A percentile compares a stretch with the other conserved stretches of the same genome.
phyloP scores from a whole-genome alignment of 2,888 invertebrate genomes.

The Pseudococcus longispinus region DNA sequence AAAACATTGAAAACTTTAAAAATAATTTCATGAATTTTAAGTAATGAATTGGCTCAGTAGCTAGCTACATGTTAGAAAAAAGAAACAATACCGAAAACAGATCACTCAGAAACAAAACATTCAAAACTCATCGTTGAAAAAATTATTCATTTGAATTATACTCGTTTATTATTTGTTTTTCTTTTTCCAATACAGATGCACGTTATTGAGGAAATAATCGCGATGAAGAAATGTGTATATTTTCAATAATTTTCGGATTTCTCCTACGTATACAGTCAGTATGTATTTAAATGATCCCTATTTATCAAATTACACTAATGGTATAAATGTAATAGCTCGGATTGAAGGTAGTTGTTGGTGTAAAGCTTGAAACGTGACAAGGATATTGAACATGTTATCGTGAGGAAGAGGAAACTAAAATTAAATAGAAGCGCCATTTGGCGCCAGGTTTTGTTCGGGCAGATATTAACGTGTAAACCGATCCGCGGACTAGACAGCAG shows the following conservation, averaged over 20 bases:
- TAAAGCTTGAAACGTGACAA: conserved; percentile 35
- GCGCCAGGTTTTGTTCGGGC: conserved; percentile 42
- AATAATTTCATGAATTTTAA: too few relatives aligned
- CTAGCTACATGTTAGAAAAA: too few relatives aligned
- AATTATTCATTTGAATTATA: too few relatives aligned
- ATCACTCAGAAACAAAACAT: too few relatives aligned
- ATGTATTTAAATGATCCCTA: background rate
- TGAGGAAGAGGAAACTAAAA: conserved; percentile 39
- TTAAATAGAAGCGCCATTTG: conserved; percentile 31
- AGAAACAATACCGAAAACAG: too few relatives aligned
- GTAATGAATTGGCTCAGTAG: too few relatives aligned
- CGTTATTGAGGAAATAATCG: background rate
- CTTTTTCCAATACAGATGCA: background rate
- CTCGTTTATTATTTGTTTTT: background rate
- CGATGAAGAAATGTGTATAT: background rate
- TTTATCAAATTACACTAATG: conserved; percentile 8
- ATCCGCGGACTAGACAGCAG: conserved; percentile 42
- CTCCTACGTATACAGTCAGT: background rate
- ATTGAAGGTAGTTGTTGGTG: conserved; percentile 33
- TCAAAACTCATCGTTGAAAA: too few relatives aligned
- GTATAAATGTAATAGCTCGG: background rate
- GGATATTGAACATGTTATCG: conserved; percentile 34
- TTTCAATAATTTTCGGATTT: background rate
- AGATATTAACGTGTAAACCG: conserved; percentile 43
- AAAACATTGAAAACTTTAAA: too few relatives aligned